Percentiles rank a stretch among this genome's conserved stretches.
Evolutionary conservation across 1,140 invertebrate species (phyloP).

Genomic region (Bacillus rossius): DNA sequence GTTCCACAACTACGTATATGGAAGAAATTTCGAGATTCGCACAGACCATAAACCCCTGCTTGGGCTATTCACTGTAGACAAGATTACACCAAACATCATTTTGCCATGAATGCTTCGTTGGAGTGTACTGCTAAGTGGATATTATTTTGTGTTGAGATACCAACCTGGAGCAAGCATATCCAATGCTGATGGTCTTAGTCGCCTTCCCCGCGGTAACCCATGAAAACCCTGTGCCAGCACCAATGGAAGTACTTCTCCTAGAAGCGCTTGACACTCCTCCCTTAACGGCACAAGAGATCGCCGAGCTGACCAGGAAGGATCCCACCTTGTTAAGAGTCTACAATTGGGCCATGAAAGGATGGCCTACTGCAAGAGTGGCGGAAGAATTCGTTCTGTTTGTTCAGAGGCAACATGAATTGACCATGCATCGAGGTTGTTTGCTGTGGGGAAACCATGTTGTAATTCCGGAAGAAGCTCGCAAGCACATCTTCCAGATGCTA

Average conservation of each 20-base stretch:
- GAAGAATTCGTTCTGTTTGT: not conserved
- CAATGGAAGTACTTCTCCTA: not conserved
- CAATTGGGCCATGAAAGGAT: not conserved
- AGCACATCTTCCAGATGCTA: conserved; percentile 28
- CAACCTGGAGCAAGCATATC: not conserved
- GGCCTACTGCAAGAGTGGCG: not conserved
- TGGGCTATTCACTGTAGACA: conserved; percentile 31
- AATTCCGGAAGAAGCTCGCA: conserved; percentile 27
- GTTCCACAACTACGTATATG: conserved; percentile 35
- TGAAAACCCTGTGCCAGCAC: not conserved
- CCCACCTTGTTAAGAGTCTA: not conserved
- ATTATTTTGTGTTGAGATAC: not conserved
- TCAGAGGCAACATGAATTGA: not conserved
- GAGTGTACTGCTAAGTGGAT: not conserved
- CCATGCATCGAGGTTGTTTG: conserved; percentile 7
- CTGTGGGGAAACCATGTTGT: conserved; percentile 33
- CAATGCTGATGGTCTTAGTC: not conserved
- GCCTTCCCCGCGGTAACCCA: not conserved
- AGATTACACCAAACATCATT: not conserved
- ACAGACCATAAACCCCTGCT: conserved; percentile 46
- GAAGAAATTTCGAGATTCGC: conserved; percentile 35
- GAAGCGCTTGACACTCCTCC: not conserved
- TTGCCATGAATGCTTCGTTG: not conserved
- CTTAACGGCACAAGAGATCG: not conserved
- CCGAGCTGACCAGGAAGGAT: not conserved